Evolutionary conservation across 2,113 vertebrate species (phyloP).

Genomic region (Gobio gobio): DNA sequence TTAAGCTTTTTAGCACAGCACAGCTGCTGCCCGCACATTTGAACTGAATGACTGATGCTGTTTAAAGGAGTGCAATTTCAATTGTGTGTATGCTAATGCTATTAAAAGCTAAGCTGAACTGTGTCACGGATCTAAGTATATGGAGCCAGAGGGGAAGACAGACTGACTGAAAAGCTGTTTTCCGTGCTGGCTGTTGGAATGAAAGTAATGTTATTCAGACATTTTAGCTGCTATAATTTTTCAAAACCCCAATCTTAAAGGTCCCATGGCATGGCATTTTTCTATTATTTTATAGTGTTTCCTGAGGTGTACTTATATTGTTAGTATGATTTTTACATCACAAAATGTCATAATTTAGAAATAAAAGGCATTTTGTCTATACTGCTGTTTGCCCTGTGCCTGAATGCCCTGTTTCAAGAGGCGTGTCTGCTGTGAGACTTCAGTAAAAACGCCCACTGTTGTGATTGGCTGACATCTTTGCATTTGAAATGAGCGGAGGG

Average conservation of each 20-base stretch:
- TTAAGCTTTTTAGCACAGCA: not conserved
- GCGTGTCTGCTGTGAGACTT: no score
- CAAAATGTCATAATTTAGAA: no score
- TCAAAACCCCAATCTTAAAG: not conserved
- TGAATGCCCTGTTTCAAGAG: no score
- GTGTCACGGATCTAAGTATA: not conserved
- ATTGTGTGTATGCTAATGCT: conserved; percentile 7
- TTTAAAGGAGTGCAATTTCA: not conserved
- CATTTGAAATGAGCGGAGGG: no score
- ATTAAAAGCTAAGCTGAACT: conserved; percentile 20
- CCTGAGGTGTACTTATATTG: no score
- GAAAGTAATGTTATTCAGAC: not conserved
- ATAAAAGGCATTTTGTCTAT: no score
- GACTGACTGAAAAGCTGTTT: not conserved
- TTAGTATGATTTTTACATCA: no score
- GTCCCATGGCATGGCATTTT: no score
- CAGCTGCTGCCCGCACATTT: not conserved
- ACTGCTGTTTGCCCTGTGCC: no score
- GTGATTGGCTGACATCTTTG: no score
- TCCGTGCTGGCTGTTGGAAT: not conserved
- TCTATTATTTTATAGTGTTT: no score
- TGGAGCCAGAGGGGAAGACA: not conserved
- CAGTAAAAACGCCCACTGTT: no score
- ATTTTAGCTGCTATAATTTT: not conserved
- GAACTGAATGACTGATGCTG: not conserved